Evolutionary conservation across 2,888 invertebrate species (phyloP).

Genomic region (Euspilapteryx auroguttella): DNA sequence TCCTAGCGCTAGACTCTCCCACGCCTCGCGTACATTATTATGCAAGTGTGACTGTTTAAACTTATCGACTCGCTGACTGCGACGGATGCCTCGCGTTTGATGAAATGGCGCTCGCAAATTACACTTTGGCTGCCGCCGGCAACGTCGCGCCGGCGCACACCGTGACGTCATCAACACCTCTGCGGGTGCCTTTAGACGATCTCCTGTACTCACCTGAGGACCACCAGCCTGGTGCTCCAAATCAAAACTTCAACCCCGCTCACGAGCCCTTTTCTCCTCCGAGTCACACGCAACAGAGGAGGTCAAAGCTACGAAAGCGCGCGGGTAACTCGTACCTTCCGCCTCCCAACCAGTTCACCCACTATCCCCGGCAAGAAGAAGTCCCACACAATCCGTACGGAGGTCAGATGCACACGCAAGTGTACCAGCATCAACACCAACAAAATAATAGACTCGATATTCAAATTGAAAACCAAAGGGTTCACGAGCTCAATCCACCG

Average conservation of each 20-base stretch:
- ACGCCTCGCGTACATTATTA: neutral
- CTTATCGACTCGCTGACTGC: slow-evolving; percentile 24
- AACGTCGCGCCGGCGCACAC: slow-evolving; percentile 31
- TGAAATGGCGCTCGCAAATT: slow-evolving; percentile 50
- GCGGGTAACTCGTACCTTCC: slow-evolving; percentile 49
- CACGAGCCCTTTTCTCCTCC: slow-evolving; percentile 32
- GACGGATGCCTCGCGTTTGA: slow-evolving; percentile 33
- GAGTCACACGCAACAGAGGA: slow-evolving; percentile 18
- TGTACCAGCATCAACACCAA: slow-evolving; percentile 21
- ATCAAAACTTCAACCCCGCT: slow-evolving; percentile 21
- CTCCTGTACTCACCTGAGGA: slow-evolving; percentile 40
- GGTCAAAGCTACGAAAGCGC: slow-evolving; percentile 41
- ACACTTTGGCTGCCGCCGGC: slow-evolving; percentile 30
- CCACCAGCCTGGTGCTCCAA: slow-evolving; percentile 20
- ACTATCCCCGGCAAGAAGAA: slow-evolving; percentile 31
- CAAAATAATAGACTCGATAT: slow-evolving; percentile 36
- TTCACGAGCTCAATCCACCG: slow-evolving; percentile 30
- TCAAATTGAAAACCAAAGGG: slow-evolving; percentile 37
- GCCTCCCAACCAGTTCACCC: slow-evolving; percentile 40
- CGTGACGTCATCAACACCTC: slow-evolving; percentile 26
- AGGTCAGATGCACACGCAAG: slow-evolving; percentile 31
- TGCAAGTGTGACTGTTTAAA: slow-evolving; percentile 17
- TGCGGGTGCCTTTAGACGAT: slow-evolving; percentile 35
- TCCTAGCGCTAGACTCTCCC: slow-evolving; percentile 16
- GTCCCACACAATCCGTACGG: slow-evolving; percentile 39